Evolutionary conservation across 2,113 vertebrate species (phyloP), one percentile per base, ranked within the genome.

Genomic region (Brachyhypopomus occidentalis): DNA sequence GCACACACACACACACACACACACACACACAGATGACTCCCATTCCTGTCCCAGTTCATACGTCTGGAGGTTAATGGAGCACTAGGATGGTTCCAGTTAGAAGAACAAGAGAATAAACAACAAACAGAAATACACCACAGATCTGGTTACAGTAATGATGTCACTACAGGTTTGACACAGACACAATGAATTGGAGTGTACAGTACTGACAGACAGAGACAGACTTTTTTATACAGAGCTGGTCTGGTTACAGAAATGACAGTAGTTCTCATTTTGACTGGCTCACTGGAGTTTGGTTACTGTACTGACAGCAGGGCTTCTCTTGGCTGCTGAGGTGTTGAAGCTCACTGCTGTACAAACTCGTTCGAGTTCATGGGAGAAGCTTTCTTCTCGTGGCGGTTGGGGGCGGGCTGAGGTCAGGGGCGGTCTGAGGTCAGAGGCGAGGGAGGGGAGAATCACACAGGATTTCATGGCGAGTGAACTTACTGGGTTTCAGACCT

Each of bases 391-490:
- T 38, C 4, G 38, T 64, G 70, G 78, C 70, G 52, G 19, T n/a
- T 7, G 36, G 17, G 64, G 36, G 34, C 19, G 67, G 22, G 67
- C 9, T 17, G 27, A 67, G 64, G 64, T 34, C 27, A 12, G 63
- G 63, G 27, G 30, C 19, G 67, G 22, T 36, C 9, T 17, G 27
- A 67, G 64, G 64, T 34, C 27, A 12, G 63, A 25, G 27, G 30
- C 12, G 25, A 48, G 69, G 79, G 27, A 72, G 25, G 62, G 27
- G 38, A 75, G 79, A 27, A 74, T 63, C 30, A 48, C 8, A 11
- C 45, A 73, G 80, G 75, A 73, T 83, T 80, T 85, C 77, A 85
- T 79, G 76, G 77, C 73, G 60, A 55, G 70, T 83, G 72, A 83
- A 83, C 84, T 72, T 79, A 76, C 72, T 64, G 75, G 72, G 52